Conservation (phyloP, 2,888 invertebrate species). For the Ophioninae sp. region DNA sequence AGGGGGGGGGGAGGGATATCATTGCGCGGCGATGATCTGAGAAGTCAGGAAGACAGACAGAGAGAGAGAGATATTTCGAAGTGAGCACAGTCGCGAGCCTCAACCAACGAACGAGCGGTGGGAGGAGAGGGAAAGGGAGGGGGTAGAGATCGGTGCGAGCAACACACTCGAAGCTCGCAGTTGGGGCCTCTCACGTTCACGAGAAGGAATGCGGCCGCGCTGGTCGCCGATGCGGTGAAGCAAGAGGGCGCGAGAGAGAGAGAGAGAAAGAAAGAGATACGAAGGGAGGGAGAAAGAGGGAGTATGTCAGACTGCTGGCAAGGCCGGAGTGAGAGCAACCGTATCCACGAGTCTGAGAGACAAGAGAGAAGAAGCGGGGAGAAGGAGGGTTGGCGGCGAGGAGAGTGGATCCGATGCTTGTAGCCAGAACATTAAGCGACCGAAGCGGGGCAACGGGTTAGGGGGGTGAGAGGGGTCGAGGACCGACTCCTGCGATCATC, state of each 20-base stretch:
- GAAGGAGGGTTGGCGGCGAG: constrained; percentile 33
- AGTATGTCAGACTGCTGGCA: constrained; percentile 42
- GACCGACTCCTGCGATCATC: constrained; percentile 61
- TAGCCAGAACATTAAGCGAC: constrained; percentile 55
- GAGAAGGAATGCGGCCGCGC: constrained; percentile 83
- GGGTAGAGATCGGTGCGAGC: constrained; percentile 35
- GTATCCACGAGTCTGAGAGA: constrained; percentile 36
- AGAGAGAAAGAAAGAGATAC: constrained; percentile 60
- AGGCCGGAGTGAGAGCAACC: constrained; percentile 54
- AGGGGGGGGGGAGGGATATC: background rate
- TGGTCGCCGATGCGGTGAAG: constrained; percentile 80
- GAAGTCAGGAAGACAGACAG: background rate
- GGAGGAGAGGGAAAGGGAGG: background rate
- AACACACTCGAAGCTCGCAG: constrained; percentile 44
- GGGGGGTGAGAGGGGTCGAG: constrained; percentile 62
- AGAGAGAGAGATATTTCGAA: constrained; percentile 31
- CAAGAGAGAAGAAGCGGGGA: constrained; percentile 30
- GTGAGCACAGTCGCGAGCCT: constrained; percentile 1
- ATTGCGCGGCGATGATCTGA: constrained; percentile 24
- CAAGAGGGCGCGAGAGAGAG: constrained; percentile 76
- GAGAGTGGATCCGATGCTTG: constrained; percentile 52
- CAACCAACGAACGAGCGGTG: background rate
- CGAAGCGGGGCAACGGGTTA: constrained; percentile 64
- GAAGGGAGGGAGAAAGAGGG: constrained; percentile 39
- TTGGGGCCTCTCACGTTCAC: constrained; percentile 74